Percentiles rank a stretch among this genome's conserved stretches.
These are phyloP conservation scores for Geophilus truncorum DNA, from an alignment of 2,888 invertebrate species.

Conservation along the genomic window DNA sequence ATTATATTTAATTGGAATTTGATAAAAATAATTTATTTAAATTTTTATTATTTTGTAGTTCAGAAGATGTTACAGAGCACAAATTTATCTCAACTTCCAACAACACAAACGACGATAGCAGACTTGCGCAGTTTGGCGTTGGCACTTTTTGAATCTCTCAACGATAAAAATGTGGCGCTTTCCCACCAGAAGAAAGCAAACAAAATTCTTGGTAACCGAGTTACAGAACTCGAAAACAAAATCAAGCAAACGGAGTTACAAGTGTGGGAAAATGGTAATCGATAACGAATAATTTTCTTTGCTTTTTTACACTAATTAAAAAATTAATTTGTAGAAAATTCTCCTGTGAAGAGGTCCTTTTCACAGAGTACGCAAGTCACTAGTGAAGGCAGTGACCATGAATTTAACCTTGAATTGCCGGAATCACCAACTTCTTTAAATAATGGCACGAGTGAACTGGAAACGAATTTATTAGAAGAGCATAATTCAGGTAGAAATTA, in stretches of 20 bases:
- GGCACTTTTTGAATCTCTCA: constrained; percentile 73
- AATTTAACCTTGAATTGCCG: constrained; percentile 49
- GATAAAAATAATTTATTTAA: no score
- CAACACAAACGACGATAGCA: constrained; percentile 62
- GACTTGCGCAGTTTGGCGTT: constrained; percentile 72
- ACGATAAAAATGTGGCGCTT: constrained; percentile 77
- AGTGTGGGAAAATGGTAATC: constrained; percentile 41
- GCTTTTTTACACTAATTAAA: no score
- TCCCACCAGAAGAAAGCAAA: constrained; percentile 82
- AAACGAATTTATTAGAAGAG: neutral
- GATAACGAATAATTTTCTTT: no score
- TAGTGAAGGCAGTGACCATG: constrained; percentile 54
- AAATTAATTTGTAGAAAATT: neutral
- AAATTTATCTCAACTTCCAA: constrained; percentile 54
- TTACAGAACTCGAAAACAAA: constrained; percentile 74
- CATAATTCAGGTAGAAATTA: neutral
- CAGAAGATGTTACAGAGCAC: constrained; percentile 67
- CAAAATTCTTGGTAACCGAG: constrained; percentile 71
- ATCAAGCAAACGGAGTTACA: constrained; percentile 55
- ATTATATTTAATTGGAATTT: no score
- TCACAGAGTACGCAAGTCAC: neutral
- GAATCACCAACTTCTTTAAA: constrained; percentile 41
- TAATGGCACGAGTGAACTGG: constrained; percentile 44
- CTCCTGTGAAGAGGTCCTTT: neutral
- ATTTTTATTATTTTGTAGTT: constrained; percentile 53